Percentiles rank a stretch among this genome's conserved stretches.
phyloP scores from a whole-genome alignment of 2,797 vertebrate genomes.

The Poeciliopsis presidionis region DNA sequence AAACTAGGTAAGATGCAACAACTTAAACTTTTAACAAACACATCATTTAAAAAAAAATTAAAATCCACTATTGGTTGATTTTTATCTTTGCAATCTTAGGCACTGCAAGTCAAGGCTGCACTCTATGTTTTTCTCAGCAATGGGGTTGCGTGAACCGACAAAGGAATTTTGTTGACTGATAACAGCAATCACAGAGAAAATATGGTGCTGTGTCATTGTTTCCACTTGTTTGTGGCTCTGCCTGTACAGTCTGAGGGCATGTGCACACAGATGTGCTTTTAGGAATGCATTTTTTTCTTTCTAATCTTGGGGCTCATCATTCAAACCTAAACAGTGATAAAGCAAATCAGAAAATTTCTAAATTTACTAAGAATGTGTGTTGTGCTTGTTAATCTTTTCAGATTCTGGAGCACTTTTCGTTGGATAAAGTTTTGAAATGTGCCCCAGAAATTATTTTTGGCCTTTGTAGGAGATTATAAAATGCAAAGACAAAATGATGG shows the following conservation, averaged over 20 bases:
- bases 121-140: slow-evolving; percentile 3
- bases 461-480: not conserved
- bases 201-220: not conserved
- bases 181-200: slow-evolving; percentile 2
- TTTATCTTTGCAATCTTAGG: not conserved
- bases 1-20: not conserved
- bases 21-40: not conserved
- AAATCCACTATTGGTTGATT: not conserved
- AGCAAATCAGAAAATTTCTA: not conserved
- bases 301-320: not conserved
- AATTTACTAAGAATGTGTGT: not conserved
- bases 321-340: not conserved
- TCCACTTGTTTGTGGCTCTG: not conserved
- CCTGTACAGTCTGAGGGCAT: not conserved
- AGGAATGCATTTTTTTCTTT: not conserved
- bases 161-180: not conserved
- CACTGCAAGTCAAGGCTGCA: not conserved
- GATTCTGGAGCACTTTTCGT: not conserved
- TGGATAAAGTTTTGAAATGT: not conserved
- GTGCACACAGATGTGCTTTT: not conserved
- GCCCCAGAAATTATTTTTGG: not conserved
- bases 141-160: not conserved
- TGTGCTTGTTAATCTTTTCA: not conserved
- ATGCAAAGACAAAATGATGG: not conserved
- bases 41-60: not conserved